A percentile compares a stretch with the other conserved stretches of the same genome.
Evolutionary conservation across 2,113 vertebrate genomes (phyloP).

Genomic region (Anhinga anhinga): DNA sequence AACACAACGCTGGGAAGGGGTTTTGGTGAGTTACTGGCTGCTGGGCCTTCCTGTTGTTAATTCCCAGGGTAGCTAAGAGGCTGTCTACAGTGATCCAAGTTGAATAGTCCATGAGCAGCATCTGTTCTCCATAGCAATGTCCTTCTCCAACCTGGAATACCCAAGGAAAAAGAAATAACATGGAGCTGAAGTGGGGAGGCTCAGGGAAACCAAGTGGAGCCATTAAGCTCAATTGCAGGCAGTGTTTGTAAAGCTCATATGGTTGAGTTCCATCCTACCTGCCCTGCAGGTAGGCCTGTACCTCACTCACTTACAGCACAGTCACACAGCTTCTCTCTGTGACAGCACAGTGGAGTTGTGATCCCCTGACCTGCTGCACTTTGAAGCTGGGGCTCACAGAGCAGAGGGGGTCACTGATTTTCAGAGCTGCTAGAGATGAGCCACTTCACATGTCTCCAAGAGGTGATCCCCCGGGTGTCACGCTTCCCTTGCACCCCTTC

Average conservation of each 20-base stretch:
- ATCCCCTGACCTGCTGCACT: too few relatives aligned
- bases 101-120: not conserved
- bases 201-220: not conserved
- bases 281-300: not conserved
- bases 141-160: not conserved
- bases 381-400: not conserved
- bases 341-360: rapidly evolving
- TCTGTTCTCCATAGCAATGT: not conserved
- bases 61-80: not conserved
- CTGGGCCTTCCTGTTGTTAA: not conserved
- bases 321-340: not conserved
- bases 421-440: not conserved
- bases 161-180: not conserved
- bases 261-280: not conserved
- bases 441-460: not conserved
- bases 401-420: not conserved
- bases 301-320: not conserved
- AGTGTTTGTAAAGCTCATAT: not conserved
- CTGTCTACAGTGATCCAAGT: not conserved
- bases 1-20: not conserved
- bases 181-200: not conserved
- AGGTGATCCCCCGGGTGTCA: too few relatives aligned
- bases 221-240: not conserved
- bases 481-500: not conserved
- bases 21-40: not conserved